Evolutionary conservation across 2,888 invertebrate genomes (phyloP), one percentile per base, ranked within the genome.

Genomic region (Eilema griseolum): DNA sequence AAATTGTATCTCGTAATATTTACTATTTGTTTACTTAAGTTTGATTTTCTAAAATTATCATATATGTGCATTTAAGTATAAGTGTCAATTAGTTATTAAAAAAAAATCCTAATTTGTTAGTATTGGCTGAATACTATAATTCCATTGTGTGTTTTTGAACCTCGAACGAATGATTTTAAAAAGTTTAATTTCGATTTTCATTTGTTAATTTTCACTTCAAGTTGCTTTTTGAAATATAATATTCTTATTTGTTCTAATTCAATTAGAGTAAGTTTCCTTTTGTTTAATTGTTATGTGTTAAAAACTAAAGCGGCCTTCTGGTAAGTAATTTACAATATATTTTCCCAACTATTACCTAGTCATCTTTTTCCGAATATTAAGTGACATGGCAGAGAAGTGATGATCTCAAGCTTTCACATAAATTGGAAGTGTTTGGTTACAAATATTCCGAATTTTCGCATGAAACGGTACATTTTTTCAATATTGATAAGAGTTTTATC

Each of bases 241-340:
- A 12, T 10, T 23, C 2, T 56, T 23, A 24, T 12, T 20, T 41
- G 8, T 26, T 23, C 14, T 24, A 0, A 37, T 23, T 23, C n/a
- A 41, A 11, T 24, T 10, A 20, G 46, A 26, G 16, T 23, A 24
- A 26, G 10, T 33, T 24, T 10, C 23, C 20, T 57, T 52, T 20
- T 52, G 10, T 64, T 28, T 23, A 52, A 12, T 24, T 64, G 52
- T 20, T 24, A 46, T 28, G 64, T 64, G 64, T 64, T 52, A 7
- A 28, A 46, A 16, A 65, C n/a, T 65, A 24, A 33, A 31, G 66
- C 24, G 59, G 57, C 1, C 37, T 20, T 57, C 24, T 66, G 66
- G 66, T 66, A 59, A 66, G 66, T 66, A 57, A 33, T 57, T 57
- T 20, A 16, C 33, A 3, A 33, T 37, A 26, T 63, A 66, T 8